Evolutionary conservation across 2,888 invertebrate species (phyloP).

Genomic region (Agrotis ipsilon): DNA sequence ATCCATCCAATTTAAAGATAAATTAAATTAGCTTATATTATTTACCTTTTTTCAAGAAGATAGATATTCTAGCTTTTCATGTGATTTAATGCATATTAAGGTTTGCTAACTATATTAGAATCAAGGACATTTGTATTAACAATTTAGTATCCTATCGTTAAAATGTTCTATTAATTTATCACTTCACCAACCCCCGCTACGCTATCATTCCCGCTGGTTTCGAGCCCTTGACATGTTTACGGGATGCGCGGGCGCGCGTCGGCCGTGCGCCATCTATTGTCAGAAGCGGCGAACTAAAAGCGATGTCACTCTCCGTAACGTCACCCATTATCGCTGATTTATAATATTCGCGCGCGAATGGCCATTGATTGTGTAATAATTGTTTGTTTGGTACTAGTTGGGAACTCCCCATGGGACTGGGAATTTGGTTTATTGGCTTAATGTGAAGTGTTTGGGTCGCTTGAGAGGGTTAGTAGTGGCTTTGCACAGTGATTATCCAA

Average conservation of each 20-base stretch:
- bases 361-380: slow-evolving; percentile 87
- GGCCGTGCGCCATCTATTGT: slow-evolving; percentile 80
- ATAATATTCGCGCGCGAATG: slow-evolving; percentile 84
- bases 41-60: background rate
- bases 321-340: slow-evolving; percentile 83
- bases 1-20: background rate
- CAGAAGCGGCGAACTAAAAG: slow-evolving; percentile 75
- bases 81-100: too few species aligned
- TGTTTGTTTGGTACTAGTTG: slow-evolving; percentile 84
- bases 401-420: slow-evolving; percentile 77
- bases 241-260: slow-evolving; percentile 79
- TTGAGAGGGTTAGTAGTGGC: slow-evolving; percentile 56
- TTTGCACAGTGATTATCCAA: slow-evolving; percentile 49
- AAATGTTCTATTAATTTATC: background rate
- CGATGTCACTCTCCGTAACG: slow-evolving; percentile 78
- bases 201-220: slow-evolving; percentile 44
- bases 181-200: background rate
- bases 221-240: slow-evolving; percentile 58
- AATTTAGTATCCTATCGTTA: too few species aligned
- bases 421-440: slow-evolving; percentile 84
- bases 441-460: slow-evolving; percentile 69
- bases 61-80: background rate
- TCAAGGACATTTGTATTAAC: too few species aligned
- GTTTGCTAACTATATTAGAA: too few species aligned
- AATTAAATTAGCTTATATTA: background rate